A percentile compares a stretch with the other conserved stretches of the same genome.
These are phyloP conservation scores for Blera fallax DNA, from an alignment of 2,888 invertebrate species.

Conservation along the genomic window DNA sequence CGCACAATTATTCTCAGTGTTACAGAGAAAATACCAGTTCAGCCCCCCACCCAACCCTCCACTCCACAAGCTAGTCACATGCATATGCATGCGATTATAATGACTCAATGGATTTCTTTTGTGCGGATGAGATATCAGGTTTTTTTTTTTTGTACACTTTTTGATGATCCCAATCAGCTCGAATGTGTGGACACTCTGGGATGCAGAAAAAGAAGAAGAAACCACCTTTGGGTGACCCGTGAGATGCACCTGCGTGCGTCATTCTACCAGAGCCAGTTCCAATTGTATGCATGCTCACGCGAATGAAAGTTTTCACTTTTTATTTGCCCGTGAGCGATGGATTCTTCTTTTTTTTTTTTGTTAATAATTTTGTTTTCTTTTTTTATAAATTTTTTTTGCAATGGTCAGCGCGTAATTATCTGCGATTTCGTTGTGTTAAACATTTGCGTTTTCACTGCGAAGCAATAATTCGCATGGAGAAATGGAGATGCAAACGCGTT, in stretches of 20 bases:
- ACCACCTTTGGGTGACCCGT: slow-evolving; percentile 46
- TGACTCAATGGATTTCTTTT: slow-evolving; percentile 14
- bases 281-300: not conserved
- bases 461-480: slow-evolving; percentile 22
- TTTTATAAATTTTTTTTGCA: slow-evolving; percentile 17
- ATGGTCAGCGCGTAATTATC: slow-evolving; percentile 47
- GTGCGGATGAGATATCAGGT: slow-evolving; percentile 7
- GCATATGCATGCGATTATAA: not conserved
- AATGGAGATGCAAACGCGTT: slow-evolving; percentile 15
- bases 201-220: not conserved
- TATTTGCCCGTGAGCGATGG: slow-evolving; percentile 5
- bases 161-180: slow-evolving; percentile 12
- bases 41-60: not conserved
- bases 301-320: slow-evolving; percentile 61
- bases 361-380: slow-evolving; percentile 25
- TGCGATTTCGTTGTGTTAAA: slow-evolving; percentile 47
- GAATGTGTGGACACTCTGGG: not conserved
- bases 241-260: slow-evolving; percentile 50
- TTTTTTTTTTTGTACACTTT: slow-evolving; percentile 5
- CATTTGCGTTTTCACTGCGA: slow-evolving; percentile 42
- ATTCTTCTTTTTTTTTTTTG: slow-evolving; percentile 17
- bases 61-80: not conserved
- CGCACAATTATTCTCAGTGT: slow-evolving; percentile 22
- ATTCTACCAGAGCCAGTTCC: slow-evolving; percentile 21
- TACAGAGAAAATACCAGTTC: slow-evolving; percentile 30